phyloP scores from a whole-genome alignment of 2,113 vertebrate genomes.

The Rhizomys pruinosus region DNA sequence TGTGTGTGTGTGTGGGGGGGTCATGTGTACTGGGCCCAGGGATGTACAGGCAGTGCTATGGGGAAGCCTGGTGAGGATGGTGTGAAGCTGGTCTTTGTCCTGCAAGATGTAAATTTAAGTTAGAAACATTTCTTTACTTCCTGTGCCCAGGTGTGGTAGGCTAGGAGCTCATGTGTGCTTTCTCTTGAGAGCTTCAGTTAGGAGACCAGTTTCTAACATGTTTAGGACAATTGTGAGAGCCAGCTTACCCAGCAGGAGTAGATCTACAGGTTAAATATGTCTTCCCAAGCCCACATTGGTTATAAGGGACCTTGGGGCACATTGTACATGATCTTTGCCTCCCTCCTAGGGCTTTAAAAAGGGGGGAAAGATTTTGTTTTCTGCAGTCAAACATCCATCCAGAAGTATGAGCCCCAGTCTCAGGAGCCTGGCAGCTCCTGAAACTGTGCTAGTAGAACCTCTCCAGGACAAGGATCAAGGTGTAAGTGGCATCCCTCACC shows the following conservation, averaged over 20 bases:
- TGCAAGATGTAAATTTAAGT: neutral
- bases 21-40: neutral
- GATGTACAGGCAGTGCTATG: rapidly evolving
- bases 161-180: neutral
- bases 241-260: neutral
- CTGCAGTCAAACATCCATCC: neutral
- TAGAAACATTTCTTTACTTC: neutral
- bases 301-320: neutral
- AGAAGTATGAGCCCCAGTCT: neutral
- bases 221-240: neutral
- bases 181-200: neutral
- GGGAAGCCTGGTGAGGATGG: neutral
- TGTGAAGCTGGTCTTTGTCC: neutral
- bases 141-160: neutral
- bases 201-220: neutral
- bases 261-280: neutral
- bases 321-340: neutral
- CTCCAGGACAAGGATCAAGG: neutral
- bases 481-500: no score
- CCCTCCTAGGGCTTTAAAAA: neutral
- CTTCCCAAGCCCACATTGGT: neutral
- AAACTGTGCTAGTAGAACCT: neutral
- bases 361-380: neutral
- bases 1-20: neutral
- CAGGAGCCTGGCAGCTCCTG: neutral